A percentile compares a stretch with the other conserved stretches of the same genome.
Conservation (phyloP, 2,888 invertebrate genomes). For the Rapana venosa region DNA sequence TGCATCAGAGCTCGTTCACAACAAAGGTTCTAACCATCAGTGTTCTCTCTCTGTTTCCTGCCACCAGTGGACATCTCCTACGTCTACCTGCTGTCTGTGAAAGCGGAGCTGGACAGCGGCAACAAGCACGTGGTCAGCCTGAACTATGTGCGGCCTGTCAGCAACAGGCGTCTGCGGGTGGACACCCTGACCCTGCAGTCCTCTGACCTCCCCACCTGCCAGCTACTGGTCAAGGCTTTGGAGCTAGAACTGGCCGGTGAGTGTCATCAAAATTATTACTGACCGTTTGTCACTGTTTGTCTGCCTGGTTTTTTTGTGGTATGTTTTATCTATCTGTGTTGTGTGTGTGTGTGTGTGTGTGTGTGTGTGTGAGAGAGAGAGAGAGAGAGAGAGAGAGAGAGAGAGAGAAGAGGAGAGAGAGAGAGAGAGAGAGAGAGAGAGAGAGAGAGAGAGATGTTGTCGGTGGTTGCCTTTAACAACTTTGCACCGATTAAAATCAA, state of each 20-base stretch:
- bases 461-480: neutral
- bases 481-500: neutral
- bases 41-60: neutral
- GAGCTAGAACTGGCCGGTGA: conserved; percentile 23
- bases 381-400: neutral
- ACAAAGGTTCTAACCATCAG: neutral
- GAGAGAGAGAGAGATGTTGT: neutral
- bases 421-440: neutral
- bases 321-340: neutral
- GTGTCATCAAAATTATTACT: neutral
- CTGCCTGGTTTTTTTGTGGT: neutral
- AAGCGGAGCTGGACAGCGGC: neutral
- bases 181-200: conserved; percentile 25
- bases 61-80: conserved; percentile 37
- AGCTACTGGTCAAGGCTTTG: conserved; percentile 23
- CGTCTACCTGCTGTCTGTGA: conserved; percentile 31
- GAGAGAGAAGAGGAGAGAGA: neutral
- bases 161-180: conserved; percentile 30
- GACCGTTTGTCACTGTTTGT: neutral
- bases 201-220: conserved; percentile 20
- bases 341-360: neutral
- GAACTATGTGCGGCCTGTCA: conserved; percentile 32
- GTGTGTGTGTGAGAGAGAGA: neutral
- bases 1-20: no score
- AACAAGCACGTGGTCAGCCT: conserved; percentile 2